Percentiles rank a stretch among this genome's conserved stretches.
Evolutionary conservation across 2,797 vertebrate species (phyloP).

Genomic region (Adrianichthys oophorus): DNA sequence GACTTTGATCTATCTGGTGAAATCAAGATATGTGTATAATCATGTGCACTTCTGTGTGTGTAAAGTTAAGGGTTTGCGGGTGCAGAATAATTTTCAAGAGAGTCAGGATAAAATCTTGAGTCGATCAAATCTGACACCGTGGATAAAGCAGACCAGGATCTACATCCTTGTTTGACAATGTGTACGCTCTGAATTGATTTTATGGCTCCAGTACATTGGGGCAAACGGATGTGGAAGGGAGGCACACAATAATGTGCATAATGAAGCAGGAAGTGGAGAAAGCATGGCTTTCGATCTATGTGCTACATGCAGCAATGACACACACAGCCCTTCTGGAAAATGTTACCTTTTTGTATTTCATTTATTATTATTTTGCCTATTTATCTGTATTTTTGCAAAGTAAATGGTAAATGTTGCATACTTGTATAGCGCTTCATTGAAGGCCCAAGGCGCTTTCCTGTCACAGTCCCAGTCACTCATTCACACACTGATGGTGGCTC

Average conservation of each 20-base stretch:
- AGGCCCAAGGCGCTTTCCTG: too few relatives aligned
- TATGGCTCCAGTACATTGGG: constrained; percentile 46
- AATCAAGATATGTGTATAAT: constrained; percentile 49
- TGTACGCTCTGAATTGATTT: constrained; percentile 59
- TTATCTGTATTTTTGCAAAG: too few relatives aligned
- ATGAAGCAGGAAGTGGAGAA: constrained; percentile 42
- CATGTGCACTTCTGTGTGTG: constrained; percentile 34
- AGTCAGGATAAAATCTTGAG: constrained; percentile 65
- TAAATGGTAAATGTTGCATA: too few relatives aligned
- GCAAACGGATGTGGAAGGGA: constrained; percentile 52
- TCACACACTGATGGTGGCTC: too few relatives aligned
- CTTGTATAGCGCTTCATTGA: too few relatives aligned
- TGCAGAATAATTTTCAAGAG: constrained; percentile 66
- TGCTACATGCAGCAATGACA: background rate
- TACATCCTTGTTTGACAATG: constrained; percentile 65
- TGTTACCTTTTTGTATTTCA: too few relatives aligned
- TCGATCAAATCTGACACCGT: constrained; percentile 61
- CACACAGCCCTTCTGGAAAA: background rate
- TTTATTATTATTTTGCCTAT: too few relatives aligned
- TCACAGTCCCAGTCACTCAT: too few relatives aligned
- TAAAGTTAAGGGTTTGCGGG: constrained; percentile 41
- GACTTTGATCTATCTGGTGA: constrained; percentile 73
- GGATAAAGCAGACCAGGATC: constrained; percentile 52
- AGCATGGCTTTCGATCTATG: constrained; percentile 49
- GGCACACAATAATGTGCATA: constrained; percentile 30